Conservation (phyloP, 2,113 vertebrate genomes). For the Trematomus loennbergii region DNA sequence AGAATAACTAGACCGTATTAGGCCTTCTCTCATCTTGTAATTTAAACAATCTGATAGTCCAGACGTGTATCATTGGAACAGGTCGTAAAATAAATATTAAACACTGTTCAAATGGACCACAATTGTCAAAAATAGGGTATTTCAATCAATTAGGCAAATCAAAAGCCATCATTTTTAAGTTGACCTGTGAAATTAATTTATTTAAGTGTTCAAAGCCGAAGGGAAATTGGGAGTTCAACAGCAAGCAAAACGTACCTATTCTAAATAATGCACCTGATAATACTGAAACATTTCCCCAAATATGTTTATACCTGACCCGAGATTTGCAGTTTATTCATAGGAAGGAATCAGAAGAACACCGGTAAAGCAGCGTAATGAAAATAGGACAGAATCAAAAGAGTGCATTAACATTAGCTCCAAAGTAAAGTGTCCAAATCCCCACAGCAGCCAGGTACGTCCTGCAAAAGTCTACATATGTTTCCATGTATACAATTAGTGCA, state of each 20-base stretch:
- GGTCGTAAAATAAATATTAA: too few species aligned
- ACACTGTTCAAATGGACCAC: not conserved
- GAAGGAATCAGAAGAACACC: constrained; percentile 1
- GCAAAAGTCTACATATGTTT: not conserved
- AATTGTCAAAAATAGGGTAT: not conserved
- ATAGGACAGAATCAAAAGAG: constrained; percentile 4
- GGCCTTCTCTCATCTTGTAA: not conserved
- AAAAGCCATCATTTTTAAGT: not conserved
- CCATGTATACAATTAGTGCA: not conserved
- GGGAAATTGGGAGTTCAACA: not conserved
- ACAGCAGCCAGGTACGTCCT: not conserved
- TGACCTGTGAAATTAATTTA: not conserved
- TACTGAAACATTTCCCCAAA: not conserved
- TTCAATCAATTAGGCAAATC: not conserved
- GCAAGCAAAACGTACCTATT: not conserved
- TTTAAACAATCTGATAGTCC: not conserved
- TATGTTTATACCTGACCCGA: not conserved
- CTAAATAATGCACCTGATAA: not conserved
- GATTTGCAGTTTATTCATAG: not conserved
- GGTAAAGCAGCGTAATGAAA: not conserved
- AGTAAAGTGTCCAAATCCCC: not conserved
- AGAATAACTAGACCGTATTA: not conserved
- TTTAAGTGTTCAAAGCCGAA: not conserved
- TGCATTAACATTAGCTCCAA: not conserved
- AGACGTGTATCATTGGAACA: not conserved